Evolutionary conservation across 2,797 vertebrate genomes (phyloP), one percentile per base, ranked within the genome.

Genomic region (Melanitta fusca): DNA sequence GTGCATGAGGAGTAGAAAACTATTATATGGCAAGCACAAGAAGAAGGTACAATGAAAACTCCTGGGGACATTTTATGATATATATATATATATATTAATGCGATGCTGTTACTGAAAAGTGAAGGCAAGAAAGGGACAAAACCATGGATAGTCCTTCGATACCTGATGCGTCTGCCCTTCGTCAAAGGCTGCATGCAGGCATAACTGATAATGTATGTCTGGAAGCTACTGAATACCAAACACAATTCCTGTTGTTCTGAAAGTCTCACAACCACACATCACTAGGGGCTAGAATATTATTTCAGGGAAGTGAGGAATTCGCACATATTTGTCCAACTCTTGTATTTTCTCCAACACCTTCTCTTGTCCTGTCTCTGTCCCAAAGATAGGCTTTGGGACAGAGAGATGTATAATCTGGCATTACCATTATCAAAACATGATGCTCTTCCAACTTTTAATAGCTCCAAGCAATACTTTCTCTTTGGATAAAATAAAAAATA

Each of bases 1-100:
- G 15, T 72, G 17, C 13, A 39, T 1, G 4, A 51, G 32, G 3
- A 87, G 7, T 21, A 61, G 51, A 45, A 77, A 86, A 38, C 6
- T 62, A 28, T 80, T 82, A 21, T 4, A 45, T 25, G 13, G 4
- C 10, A 66, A 62, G 54, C 13, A 54, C 6, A 49, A 0, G 4
- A 73, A 85, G 5, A 18, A 47, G 20, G 11, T 77, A 39, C 20
- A 34, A 51, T 38, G 20, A 45, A 60, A 0, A 0, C 5, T 66
- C 24, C 8, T 70, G 60, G 28, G 13, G 3, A 0, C 4, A 36
- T 80, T 82, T 78, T 12, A 56, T 21, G 11, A 49, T 49, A 49
- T 47, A 47, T 47, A 47, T 22, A 47, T 22, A 47, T 47, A 47
- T 24, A 47, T 22, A 39, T 19, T 28, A 62, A 62, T 28, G 11